These are phyloP conservation scores for Drosophila peninsularis DNA, from an alignment of 2,888 invertebrate species.

Conservation along the genomic window DNA sequence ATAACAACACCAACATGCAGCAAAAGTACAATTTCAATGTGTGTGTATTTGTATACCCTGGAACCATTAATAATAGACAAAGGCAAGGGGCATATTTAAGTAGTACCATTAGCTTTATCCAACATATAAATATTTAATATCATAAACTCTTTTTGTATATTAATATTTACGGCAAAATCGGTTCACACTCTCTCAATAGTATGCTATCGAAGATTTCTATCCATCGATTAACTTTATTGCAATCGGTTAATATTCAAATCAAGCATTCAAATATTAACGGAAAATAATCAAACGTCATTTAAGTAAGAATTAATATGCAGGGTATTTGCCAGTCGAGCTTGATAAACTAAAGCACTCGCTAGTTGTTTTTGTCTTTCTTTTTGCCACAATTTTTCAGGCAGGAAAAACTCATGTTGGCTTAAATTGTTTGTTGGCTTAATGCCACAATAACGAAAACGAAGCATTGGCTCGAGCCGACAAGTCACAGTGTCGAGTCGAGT, in stretches of 20 bases:
- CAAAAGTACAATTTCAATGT: slow-evolving; percentile 64
- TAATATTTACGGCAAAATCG: background rate
- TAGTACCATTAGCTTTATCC: background rate
- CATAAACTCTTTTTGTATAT: background rate
- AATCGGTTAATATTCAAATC: background rate
- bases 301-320: background rate
- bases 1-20: slow-evolving; percentile 63
- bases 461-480: slow-evolving; percentile 62
- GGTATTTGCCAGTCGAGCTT: background rate
- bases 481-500: slow-evolving; percentile 8
- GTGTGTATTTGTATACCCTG: slow-evolving; percentile 24
- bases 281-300: background rate
- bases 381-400: slow-evolving; percentile 73
- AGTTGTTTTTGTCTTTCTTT: slow-evolving; percentile 37
- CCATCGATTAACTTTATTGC: background rate
- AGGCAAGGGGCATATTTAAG: background rate
- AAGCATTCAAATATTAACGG: too few species aligned
- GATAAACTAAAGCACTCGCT: background rate
- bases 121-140: background rate
- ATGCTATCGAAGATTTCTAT: background rate
- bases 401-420: slow-evolving; percentile 76
- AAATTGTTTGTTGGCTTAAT: slow-evolving; percentile 80
- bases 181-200: background rate
- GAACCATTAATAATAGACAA: background rate
- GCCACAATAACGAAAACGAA: slow-evolving; percentile 70